Evolutionary conservation across 2,888 invertebrate species (phyloP), one percentile per base, ranked within the genome.

Genomic region (Amphimallon solstitiale): DNA sequence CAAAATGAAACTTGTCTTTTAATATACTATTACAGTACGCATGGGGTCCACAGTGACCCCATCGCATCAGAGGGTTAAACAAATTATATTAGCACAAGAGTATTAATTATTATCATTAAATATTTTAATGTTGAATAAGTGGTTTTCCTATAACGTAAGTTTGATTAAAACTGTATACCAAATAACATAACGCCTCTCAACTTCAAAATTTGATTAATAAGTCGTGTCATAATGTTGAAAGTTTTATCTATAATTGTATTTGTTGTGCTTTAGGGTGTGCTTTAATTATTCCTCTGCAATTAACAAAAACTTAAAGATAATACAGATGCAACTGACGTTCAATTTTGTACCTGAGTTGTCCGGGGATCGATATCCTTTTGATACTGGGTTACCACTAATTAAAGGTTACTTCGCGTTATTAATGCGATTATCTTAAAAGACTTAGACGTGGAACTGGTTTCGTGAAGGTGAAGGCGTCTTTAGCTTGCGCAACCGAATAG

Each of bases 361-460:
- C 34, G 48, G 63, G 60, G 67, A 71, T 71, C 72, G 69, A 70
- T 70, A 69, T 68, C 65, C 63, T 43, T 69, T 69, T 68, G 64
- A 61, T 52, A 51, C 59, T 38, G 67, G 19, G 59, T 45, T 60
- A 71, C 71, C 71, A 72, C 71, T 79, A 78, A 79, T 79, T 79
- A 79, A 74, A 70, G 76, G 76, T 75, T 75, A 78, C 70, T 70
- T 71, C 75, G 73, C 76, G 79, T 78, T 74, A 78, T 74, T 79
- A 79, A 79, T 77, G 64, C 74, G 76, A 78, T 77, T 76, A 70
- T 43, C 46, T 49, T 67, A 56, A 40, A 56, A 21, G 21, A 43
- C 29, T 43, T 43, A 56, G 23, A 15, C 21, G 23, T 7, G n/a
- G 66, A 65, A 70, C 62, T 38, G 67, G 48, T 45, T 56, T 68